Percentiles rank a stretch among this genome's conserved stretches.
These are phyloP conservation scores for Odontomachus brunneus DNA, from an alignment of 1,140 invertebrate genomes.

Conservation along the genomic window DNA sequence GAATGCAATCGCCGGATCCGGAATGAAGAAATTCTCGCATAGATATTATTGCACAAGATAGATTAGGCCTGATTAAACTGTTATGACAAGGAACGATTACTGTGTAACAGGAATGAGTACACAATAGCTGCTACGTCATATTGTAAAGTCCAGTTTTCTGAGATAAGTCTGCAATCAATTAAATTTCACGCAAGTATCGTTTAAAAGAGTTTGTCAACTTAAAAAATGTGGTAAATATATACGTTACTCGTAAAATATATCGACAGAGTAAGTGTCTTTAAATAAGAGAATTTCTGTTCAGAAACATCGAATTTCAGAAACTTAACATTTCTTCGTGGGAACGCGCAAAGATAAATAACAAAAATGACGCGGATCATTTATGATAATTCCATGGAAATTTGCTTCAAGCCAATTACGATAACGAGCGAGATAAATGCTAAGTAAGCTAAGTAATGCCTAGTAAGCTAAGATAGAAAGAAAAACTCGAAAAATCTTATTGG, in stretches of 20 bases:
- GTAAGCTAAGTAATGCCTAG: background rate
- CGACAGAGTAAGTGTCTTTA: too few relatives aligned
- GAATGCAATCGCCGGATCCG: slow-evolving; percentile 6
- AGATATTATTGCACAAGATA: slow-evolving; percentile 20
- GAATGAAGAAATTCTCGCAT: slow-evolving; percentile 11
- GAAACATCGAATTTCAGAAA: too few relatives aligned
- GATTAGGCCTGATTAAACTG: slow-evolving; percentile 5
- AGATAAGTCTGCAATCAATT: too few relatives aligned
- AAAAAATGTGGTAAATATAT: too few relatives aligned
- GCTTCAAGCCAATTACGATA: background rate
- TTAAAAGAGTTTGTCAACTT: too few relatives aligned
- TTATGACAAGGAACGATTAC: slow-evolving; percentile 6
- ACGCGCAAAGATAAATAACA: background rate
- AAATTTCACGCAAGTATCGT: too few relatives aligned
- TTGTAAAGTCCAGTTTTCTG: too few relatives aligned
- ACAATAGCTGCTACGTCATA: background rate
- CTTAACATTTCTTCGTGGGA: background rate
- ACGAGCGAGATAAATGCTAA: background rate
- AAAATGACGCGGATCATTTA: slow-evolving; percentile 2
- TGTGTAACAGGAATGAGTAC: slow-evolving; percentile 1
- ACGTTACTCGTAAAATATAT: too few relatives aligned
- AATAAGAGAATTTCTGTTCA: too few relatives aligned
- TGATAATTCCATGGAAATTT: background rate
- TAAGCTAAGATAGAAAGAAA: background rate
- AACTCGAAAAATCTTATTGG: background rate